Conservation (phyloP, 2,113 vertebrate genomes). For the Neolamprologus hecqui region DNA sequence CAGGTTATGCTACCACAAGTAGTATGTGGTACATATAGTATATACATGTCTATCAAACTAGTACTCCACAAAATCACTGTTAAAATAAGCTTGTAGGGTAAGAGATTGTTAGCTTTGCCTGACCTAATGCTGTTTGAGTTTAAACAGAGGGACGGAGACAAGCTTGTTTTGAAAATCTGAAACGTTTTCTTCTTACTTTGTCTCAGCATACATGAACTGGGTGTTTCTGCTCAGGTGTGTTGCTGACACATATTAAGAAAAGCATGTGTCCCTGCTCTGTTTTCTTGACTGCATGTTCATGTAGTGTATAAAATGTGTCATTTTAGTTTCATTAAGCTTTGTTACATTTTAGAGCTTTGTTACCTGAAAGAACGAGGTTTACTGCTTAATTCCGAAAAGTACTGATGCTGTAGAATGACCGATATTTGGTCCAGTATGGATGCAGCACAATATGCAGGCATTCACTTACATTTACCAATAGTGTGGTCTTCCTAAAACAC, state of each 20-base stretch:
- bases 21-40: not conserved
- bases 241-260: not conserved
- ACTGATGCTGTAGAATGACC: constrained; percentile 18
- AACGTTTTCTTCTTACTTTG: not conserved
- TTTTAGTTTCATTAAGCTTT: not conserved
- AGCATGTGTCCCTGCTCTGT: not conserved
- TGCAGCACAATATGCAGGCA: not conserved
- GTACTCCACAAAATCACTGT: not conserved
- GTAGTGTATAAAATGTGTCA: accelerated
- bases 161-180: not conserved
- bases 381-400: not conserved
- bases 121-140: not conserved
- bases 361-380: not conserved
- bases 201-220: not conserved
- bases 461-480: not conserved
- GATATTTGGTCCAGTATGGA: not conserved
- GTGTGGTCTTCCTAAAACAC: not conserved
- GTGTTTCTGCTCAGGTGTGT: not conserved
- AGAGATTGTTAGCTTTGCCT: not conserved
- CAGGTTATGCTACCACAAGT: not conserved
- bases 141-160: not conserved
- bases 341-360: not conserved
- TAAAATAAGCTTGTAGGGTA: not conserved
- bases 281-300: not conserved
- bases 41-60: not conserved